Percentiles rank a stretch among this genome's conserved stretches.
These are phyloP conservation scores for Parotocinclus haroldoi DNA, from an alignment of 2,797 vertebrate genomes.

Conservation along the genomic window DNA sequence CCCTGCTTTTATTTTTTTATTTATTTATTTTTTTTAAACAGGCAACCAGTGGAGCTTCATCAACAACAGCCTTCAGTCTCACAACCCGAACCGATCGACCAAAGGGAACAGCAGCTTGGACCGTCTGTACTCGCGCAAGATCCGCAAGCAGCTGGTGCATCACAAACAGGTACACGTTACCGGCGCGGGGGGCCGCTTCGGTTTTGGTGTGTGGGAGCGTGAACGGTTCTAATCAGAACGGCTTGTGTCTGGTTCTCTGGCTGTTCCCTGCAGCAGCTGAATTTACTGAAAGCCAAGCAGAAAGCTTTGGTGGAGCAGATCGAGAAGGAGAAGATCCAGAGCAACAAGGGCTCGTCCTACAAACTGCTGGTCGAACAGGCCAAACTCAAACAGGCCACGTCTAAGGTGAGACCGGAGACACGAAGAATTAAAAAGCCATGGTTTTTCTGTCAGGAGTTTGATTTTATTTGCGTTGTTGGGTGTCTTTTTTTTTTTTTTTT, in stretches of 20 bases:
- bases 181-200: neutral
- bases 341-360: constrained; percentile 99
- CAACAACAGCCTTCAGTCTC: constrained; percentile 95
- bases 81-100: constrained; percentile 83
- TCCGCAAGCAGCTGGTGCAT: constrained; percentile 96
- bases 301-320: constrained; percentile 99
- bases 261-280: constrained; percentile 91
- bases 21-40: too few species aligned
- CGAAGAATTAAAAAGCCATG: too few species aligned
- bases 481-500: too few species aligned
- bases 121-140: constrained; percentile 95
- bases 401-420: constrained; percentile 95
- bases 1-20: too few species aligned
- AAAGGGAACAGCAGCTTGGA: constrained; percentile 96
- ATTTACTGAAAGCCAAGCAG: constrained; percentile 98
- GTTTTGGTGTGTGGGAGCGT: neutral
- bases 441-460: too few species aligned
- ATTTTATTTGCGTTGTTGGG: too few species aligned
- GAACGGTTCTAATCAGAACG: neutral
- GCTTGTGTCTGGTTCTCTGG: neutral
- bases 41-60: constrained; percentile 99
- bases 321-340: constrained; percentile 99
- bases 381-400: constrained; percentile 98
- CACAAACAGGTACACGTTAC: constrained; percentile 91
- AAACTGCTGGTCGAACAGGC: constrained; percentile 98